Evolutionary conservation across 2,113 vertebrate species (phyloP).

Genomic region (Myocastor coypus): DNA sequence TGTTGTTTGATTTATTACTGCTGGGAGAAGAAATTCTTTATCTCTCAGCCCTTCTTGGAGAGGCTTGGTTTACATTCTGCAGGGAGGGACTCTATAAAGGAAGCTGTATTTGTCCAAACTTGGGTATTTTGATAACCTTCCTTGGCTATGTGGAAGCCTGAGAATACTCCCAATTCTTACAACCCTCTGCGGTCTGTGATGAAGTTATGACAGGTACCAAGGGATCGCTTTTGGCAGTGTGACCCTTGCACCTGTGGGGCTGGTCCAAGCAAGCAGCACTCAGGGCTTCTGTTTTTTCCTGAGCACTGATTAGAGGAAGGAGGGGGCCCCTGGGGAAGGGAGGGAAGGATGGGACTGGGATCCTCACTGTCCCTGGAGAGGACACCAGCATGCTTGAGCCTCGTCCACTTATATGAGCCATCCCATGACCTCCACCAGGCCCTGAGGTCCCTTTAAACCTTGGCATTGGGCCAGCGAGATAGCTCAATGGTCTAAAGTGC

Average conservation of each 20-base stretch:
- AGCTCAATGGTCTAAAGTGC: too few relatives aligned
- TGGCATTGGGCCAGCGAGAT: too few relatives aligned
- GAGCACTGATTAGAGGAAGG: not conserved
- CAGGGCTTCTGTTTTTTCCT: not conserved
- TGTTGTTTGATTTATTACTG: slow-evolving; percentile 84
- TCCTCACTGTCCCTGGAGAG: not conserved
- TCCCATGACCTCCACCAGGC: rapidly evolving
- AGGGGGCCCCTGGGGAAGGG: too few relatives aligned
- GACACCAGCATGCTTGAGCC: rapidly evolving
- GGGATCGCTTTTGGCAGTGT: not conserved
- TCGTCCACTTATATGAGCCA: not conserved
- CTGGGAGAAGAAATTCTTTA: slow-evolving; percentile 80
- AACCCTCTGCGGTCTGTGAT: slow-evolving; percentile 38
- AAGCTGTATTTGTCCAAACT: slow-evolving; percentile 53
- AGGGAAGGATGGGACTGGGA: not conserved
- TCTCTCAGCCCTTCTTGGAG: slow-evolving; percentile 68
- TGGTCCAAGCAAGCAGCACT: not conserved
- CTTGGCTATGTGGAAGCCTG: slow-evolving; percentile 12
- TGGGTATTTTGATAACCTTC: slow-evolving; percentile 82
- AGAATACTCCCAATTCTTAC: not conserved
- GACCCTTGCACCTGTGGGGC: not conserved
- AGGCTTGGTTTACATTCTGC: slow-evolving; percentile 70
- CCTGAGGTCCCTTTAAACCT: not conserved
- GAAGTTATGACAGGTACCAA: slow-evolving; percentile 36
- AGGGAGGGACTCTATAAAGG: slow-evolving; percentile 40